A percentile compares a stretch with the other conserved stretches of the same genome.
These are phyloP conservation scores for Rhopalosiphum padi DNA, from an alignment of 1,140 invertebrate genomes.

Conservation along the genomic window DNA sequence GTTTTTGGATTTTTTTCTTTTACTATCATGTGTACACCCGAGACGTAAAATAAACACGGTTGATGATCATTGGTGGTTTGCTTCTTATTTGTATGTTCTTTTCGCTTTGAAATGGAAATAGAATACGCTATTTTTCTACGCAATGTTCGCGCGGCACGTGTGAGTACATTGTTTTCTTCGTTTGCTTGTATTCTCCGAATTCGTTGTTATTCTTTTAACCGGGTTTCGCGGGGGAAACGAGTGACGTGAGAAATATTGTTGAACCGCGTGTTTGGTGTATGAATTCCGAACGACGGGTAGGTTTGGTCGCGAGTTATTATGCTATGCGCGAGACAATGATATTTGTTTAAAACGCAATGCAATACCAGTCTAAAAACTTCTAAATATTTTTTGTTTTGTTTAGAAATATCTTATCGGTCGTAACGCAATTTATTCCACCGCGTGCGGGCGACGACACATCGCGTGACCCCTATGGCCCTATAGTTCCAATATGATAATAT, in stretches of 20 bases:
- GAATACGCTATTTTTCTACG: neutral
- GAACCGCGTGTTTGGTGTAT: neutral
- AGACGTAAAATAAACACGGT: neutral
- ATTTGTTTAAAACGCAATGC: neutral
- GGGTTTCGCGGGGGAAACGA: too few relatives aligned
- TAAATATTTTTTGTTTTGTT: neutral
- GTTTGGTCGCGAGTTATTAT: neutral
- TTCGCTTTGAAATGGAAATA: neutral
- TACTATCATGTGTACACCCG: neutral
- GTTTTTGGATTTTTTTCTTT: neutral
- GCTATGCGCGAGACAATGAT: neutral
- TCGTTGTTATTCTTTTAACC: neutral
- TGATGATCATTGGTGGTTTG: neutral
- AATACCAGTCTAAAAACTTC: neutral
- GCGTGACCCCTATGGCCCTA: neutral
- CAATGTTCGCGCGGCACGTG: too few relatives aligned
- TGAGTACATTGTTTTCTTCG: neutral
- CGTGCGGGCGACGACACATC: neutral
- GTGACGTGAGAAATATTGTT: neutral
- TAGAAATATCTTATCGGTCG: neutral
- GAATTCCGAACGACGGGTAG: neutral
- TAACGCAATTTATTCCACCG: neutral
- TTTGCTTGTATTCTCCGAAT: neutral
- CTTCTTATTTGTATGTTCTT: neutral
- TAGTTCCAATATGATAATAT: neutral